These are phyloP conservation scores for Heliopora coerulea DNA, from an alignment of 92 coral and sea anemone genomes.

Conservation along the genomic window DNA sequence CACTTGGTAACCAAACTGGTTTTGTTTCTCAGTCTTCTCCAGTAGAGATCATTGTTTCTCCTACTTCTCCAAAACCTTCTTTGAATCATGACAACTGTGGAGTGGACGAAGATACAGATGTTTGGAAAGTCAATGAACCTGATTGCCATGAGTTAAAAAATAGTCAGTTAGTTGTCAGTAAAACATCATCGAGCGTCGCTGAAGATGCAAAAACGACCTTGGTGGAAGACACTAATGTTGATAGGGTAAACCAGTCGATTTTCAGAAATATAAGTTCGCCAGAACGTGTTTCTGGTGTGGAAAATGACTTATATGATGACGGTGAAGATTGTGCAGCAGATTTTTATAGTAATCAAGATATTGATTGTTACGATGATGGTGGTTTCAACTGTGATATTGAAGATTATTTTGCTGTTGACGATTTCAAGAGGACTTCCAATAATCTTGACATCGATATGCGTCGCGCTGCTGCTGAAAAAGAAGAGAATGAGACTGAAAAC, in stretches of 20 bases:
- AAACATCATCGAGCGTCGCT: background rate
- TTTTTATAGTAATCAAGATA: constrained; percentile 14
- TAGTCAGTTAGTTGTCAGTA: background rate
- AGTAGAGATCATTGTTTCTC: constrained; percentile 26
- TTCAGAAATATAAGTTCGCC: background rate
- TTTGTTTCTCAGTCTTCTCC: too few species aligned
- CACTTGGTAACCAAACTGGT: too few species aligned
- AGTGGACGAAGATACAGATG: background rate
- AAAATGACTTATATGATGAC: background rate
- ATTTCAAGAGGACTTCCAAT: too few species aligned
- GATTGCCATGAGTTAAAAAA: background rate
- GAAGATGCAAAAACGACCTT: background rate
- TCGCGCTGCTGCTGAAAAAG: background rate
- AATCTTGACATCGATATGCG: background rate
- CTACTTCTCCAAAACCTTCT: constrained; percentile 27
- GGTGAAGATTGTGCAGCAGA: background rate
- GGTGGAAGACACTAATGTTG: background rate
- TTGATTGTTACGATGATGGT: constrained; percentile 80
- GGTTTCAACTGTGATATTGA: constrained; percentile 83
- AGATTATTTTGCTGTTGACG: constrained; percentile 51
- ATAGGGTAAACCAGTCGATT: background rate
- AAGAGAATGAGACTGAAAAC: constrained; percentile 9
- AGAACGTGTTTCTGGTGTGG: background rate
- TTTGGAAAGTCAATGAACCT: background rate
- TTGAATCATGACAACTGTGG: constrained; percentile 5